phyloP scores from a whole-genome alignment of 2,888 invertebrate genomes.

The Saturnia japonica region DNA sequence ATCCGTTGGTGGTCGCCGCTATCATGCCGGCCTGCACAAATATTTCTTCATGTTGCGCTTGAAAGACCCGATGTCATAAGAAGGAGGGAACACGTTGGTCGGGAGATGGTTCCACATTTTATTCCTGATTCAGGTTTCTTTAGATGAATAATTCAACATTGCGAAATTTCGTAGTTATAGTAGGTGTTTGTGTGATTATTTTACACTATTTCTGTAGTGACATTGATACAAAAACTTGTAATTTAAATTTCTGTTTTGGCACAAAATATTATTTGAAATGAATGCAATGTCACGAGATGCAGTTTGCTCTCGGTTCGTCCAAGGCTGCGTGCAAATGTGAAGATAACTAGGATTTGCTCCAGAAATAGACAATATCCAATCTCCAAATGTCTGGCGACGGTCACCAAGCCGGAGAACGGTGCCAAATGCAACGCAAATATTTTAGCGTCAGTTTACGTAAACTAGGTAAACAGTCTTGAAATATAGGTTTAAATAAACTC shows the following conservation, averaged over 20 bases:
- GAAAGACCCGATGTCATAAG: no score
- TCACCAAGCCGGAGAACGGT: slow-evolving; percentile 35
- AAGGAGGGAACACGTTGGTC: no score
- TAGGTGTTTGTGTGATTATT: not conserved
- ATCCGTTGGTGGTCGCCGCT: no score
- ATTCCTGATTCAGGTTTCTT: no score
- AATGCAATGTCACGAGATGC: slow-evolving; percentile 15
- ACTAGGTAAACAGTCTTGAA: slow-evolving; percentile 21
- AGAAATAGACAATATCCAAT: slow-evolving; percentile 57
- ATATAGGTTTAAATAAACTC: slow-evolving; percentile 7
- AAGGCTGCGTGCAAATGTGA: slow-evolving; percentile 18
- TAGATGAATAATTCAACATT: not conserved
- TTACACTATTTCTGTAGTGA: not conserved
- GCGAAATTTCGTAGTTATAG: not conserved
- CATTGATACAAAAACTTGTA: not conserved
- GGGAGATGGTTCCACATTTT: no score
- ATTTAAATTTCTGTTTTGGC: slow-evolving; percentile 7
- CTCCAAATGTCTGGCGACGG: slow-evolving; percentile 48
- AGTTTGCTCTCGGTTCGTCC: slow-evolving; percentile 19
- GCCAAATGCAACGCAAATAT: slow-evolving; percentile 49
- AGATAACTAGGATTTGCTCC: slow-evolving; percentile 34
- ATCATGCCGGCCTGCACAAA: no score
- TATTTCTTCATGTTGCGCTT: no score
- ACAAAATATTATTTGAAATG: slow-evolving; percentile 12
- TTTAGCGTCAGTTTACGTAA: slow-evolving; percentile 32